Base-by-base conservation (phyloP, 37 sponge, comb jelly and placozoan species). In the Haliclona indistincta region DNA sequence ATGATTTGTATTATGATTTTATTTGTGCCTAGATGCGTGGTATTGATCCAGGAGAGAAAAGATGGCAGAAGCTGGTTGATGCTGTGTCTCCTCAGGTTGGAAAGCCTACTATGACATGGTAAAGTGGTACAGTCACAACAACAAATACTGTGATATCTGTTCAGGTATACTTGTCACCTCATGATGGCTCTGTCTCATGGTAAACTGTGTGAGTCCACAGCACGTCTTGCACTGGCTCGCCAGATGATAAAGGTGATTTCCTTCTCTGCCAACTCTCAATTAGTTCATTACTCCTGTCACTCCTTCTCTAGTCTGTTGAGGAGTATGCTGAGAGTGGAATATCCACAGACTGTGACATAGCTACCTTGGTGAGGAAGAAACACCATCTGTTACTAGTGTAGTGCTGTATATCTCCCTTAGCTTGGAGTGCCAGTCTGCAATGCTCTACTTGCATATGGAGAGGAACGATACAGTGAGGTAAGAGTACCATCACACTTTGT, bases 391-490 rank as follows among this genome's bases (percentile, higher is more conserved):
- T n/a, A n/a, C n/a, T n/a, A n/a, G n/a, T n/a, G n/a, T n/a, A n/a
- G n/a, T n/a, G n/a, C n/a, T n/a, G n/a, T n/a, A n/a, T n/a, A n/a
- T n/a, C n/a, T n/a, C n/a, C n/a, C n/a, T n/a, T n/a, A n/a, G n/a
- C n/a, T n/a, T n/a, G 93, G 93, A 53, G 78, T 84, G 62, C 93
- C 93, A 25, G 64, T 83, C 23, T 88, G 89, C 52, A 70, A 84
- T 71, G 93, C 90, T 38, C 70, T 93, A n/a, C 43, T 93, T 60
- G 93, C 93, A 35, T 93, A 74, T 72, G 89, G 93, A 20, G 52
- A 84, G 58, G 86, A 78, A 52, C 62, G 81, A 70, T 88, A 88
- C 66, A 86, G 84, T 43, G 88, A 93, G 73, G 93, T 92, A 52
- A 64, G 73, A 54, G 34, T 4, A 37, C 35, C 40, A 7, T 23